A percentile compares a stretch with the other conserved stretches of the same genome.
phyloP scores from a whole-genome alignment of 2,797 vertebrate species.

The Streptopelia turtur region DNA sequence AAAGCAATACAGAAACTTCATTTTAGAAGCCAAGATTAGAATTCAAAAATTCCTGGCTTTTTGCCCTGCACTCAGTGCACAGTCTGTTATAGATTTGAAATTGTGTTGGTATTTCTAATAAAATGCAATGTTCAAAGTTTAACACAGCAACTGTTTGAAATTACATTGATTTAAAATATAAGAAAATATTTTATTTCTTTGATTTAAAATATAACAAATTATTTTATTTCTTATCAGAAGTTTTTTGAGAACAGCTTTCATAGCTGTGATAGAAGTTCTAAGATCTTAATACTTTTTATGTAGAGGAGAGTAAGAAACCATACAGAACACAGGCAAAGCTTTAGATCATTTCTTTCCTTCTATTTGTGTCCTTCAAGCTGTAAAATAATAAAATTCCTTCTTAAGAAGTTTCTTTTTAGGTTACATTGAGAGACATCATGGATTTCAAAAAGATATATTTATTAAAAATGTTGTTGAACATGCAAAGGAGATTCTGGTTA shows the following conservation, averaged over 20 bases:
- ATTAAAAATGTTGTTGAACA: neutral
- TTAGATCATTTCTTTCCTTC: neutral
- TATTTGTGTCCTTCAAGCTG: neutral
- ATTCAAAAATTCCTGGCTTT: neutral
- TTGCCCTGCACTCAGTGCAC: neutral
- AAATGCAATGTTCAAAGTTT: neutral
- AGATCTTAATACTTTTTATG: neutral
- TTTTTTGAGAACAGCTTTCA: neutral
- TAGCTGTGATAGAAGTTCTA: neutral
- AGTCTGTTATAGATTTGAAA: neutral
- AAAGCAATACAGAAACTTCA: neutral
- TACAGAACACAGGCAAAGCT: neutral
- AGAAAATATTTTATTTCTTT: neutral
- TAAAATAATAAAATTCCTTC: neutral
- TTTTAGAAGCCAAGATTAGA: neutral
- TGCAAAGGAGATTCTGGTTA: neutral
- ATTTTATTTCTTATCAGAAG: neutral
- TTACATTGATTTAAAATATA: neutral
- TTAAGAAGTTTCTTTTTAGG: neutral
- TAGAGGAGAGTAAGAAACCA: neutral
- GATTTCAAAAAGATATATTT: neutral
- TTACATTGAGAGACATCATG: neutral
- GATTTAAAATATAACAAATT: neutral
- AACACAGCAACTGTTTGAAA: neutral
- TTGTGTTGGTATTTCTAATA: neutral